Percentiles rank a stretch among this genome's conserved stretches.
These are phyloP conservation scores for Lycophotia porphyrea DNA, from an alignment of 2,888 invertebrate species.

Conservation along the genomic window DNA sequence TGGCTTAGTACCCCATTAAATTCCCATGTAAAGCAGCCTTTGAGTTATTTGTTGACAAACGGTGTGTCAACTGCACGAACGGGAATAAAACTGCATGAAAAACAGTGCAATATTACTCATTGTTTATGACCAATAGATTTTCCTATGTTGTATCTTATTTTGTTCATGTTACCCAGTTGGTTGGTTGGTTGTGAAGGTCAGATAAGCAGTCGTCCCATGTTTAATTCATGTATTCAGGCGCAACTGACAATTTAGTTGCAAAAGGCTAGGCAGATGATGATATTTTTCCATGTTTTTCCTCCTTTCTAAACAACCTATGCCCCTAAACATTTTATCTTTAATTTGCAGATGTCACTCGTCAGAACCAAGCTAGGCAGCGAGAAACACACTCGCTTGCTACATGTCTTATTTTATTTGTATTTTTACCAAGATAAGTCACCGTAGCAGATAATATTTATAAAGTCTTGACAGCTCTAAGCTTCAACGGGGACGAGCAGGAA, in stretches of 20 bases:
- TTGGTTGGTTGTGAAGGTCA: too few relatives aligned
- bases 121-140: neutral
- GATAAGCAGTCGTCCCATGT: neutral
- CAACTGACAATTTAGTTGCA: neutral
- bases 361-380: neutral
- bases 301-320: neutral
- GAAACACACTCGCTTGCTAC: neutral
- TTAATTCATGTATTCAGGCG: neutral
- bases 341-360: neutral
- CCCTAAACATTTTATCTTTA: conserved; percentile 2
- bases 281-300: neutral
- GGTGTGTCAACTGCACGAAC: conserved; percentile 14
- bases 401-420: conserved; percentile 30
- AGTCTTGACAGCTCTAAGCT: conserved; percentile 42
- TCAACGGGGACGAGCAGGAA: neutral
- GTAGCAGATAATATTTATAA: conserved; percentile 25
- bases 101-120: conserved; percentile 7
- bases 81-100: conserved; percentile 24
- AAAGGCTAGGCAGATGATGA: neutral
- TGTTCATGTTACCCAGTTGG: neutral
- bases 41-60: conserved; percentile 6
- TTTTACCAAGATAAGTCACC: conserved; percentile 27
- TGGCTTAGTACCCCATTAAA: conserved; percentile 9
- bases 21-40: conserved; percentile 13
- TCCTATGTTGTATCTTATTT: neutral